Conservation (phyloP, 2,113 vertebrate species). For the Condylura cristata region DNA sequence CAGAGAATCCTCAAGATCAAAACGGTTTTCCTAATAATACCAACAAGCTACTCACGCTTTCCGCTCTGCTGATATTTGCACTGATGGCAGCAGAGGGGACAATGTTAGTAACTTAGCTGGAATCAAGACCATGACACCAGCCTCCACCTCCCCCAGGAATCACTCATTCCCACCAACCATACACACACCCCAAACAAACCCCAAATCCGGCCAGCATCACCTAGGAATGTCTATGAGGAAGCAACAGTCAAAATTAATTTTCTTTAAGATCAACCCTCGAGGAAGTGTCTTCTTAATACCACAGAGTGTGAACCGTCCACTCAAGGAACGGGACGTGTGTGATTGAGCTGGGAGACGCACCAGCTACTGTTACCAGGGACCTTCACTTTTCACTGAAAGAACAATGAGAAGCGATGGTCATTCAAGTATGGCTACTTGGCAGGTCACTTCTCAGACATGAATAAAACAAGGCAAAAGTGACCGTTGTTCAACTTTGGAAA, state of each 20-base stretch:
- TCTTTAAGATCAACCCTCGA: background rate
- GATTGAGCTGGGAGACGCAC: background rate
- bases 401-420: constrained; percentile 1
- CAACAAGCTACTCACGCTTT: background rate
- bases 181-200: background rate
- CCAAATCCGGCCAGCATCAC: background rate
- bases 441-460: constrained; percentile 7
- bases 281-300: background rate
- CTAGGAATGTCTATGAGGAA: constrained; percentile 28
- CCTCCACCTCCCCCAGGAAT: background rate
- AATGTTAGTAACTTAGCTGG: background rate
- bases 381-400: constrained; percentile 35
- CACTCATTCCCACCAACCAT: background rate
- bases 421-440: background rate
- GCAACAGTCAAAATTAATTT: background rate
- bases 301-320: background rate
- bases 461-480: no score
- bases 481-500: background rate
- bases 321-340: background rate
- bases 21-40: background rate
- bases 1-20: background rate
- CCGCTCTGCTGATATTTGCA: background rate
- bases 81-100: background rate
- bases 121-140: background rate
- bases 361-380: background rate